phyloP scores from a whole-genome alignment of 2,888 invertebrate genomes.

The Nomada fabriciana region DNA sequence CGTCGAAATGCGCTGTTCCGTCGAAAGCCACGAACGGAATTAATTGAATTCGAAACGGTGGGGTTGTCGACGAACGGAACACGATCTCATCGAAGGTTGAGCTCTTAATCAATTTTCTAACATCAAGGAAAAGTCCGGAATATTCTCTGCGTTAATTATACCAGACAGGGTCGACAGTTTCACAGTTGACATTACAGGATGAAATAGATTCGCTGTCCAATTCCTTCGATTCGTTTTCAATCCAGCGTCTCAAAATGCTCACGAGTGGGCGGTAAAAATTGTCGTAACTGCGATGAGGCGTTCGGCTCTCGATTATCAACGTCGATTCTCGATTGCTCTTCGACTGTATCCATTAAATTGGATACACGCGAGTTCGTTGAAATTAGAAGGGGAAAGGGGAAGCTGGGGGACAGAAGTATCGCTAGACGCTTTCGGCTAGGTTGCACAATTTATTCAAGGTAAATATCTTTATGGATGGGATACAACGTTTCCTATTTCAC shows the following conservation, averaged over 20 bases:
- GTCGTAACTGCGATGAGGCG: neutral
- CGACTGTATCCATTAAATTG: no score
- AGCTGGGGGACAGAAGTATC: neutral
- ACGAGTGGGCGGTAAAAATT: no score
- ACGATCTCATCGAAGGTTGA: no score
- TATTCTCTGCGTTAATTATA: no score
- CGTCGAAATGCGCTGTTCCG: neutral
- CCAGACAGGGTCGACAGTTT: no score
- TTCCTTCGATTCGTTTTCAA: neutral
- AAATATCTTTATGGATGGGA: constrained; percentile 23
- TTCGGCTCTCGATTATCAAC: constrained; percentile 12
- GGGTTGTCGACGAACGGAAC: neutral
- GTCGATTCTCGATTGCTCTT: constrained; percentile 9
- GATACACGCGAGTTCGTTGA: neutral
- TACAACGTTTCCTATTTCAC: constrained; percentile 11
- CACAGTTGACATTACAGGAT: no score
- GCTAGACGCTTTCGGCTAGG: neutral
- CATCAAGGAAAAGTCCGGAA: no score
- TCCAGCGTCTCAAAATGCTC: no score
- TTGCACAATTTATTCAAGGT: constrained; percentile 31
- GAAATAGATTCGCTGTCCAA: neutral
- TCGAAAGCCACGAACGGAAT: constrained; percentile 10
- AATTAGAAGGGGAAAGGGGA: neutral
- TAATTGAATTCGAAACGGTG: constrained; percentile 18
- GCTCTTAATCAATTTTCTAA: no score